These are phyloP conservation scores for Doryteuthis pealeii DNA, from an alignment of 1,140 invertebrate genomes.

Conservation along the genomic window DNA sequence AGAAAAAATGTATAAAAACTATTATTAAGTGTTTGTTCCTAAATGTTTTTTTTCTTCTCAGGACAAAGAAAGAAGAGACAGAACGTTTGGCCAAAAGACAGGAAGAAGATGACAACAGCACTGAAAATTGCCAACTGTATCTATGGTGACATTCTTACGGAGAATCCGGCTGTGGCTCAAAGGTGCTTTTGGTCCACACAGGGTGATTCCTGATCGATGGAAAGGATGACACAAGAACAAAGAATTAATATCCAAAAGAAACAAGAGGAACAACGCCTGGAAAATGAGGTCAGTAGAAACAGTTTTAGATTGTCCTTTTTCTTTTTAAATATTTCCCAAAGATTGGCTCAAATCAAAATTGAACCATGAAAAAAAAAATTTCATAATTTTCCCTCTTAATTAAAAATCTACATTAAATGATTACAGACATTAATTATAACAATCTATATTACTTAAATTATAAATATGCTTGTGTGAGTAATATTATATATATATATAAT, in stretches of 20 bases:
- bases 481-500: too few relatives aligned
- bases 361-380: too few relatives aligned
- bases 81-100: conserved; percentile 64
- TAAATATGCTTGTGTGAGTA: too few relatives aligned
- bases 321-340: too few relatives aligned
- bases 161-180: conserved; percentile 76
- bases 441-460: too few relatives aligned
- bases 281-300: conserved; percentile 65
- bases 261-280: conserved; percentile 73
- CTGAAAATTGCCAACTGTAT: conserved; percentile 83
- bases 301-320: too few relatives aligned
- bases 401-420: too few relatives aligned
- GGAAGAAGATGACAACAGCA: conserved; percentile 76
- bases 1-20: background rate
- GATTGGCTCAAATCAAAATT: too few relatives aligned
- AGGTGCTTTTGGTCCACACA: conserved; percentile 74
- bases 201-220: conserved; percentile 73
- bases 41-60: conserved; percentile 46
- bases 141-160: conserved; percentile 82
- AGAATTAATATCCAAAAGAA: conserved; percentile 69
- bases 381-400: too few relatives aligned
- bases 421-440: too few relatives aligned
- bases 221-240: conserved; percentile 80
- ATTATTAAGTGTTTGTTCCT: background rate
- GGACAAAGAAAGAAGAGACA: conserved; percentile 70